Evolutionary conservation across 2,888 invertebrate species (phyloP), one percentile per base, ranked within the genome.

Genomic region (Aquatica leii): DNA sequence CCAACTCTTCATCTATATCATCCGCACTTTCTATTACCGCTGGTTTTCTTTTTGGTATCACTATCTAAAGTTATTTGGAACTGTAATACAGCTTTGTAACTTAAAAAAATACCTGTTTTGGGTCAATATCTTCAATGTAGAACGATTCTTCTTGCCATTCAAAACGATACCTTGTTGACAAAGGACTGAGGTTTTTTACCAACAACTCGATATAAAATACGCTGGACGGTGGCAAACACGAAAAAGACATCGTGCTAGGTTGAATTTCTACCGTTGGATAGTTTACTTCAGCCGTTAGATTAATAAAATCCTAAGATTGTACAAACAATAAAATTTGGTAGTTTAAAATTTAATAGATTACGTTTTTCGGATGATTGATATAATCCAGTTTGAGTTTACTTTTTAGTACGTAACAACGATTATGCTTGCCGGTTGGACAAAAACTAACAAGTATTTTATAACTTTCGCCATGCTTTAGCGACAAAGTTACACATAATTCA

Each of bases 221-320:
- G 1, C 82, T 83, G 55, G 83, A 83, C 65, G 83, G 76, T 24
- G 84, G 77, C 66, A 89, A 82, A 74, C 88, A 88, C 49, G 86
- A 85, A 74, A 92, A 90, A 76, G 88, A 85, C 2, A 90, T 77
- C 63, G 80, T 78, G 11, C 82, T 82, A 41, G 88, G 84, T 64
- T 83, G 76, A 56, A 90, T 80, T 40, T 82, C 81, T 51, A 92
- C 76, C 73, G 90, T 89, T 0, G 92, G 91, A 75, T 86, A 91
- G 79, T 89, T 87, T 1, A 91, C 85, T 77, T 84, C 86, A 31
- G 88, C 91, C 48, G 79, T 80, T 43, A 92, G 76, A 67, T 84
- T 84, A 50, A 92, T 83, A 62, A 82, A 83, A 73, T 90, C 89
- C 91, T 91, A 74, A 62, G 83, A 76, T 37, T 24, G 50, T 40